Conservation (phyloP, 1,140 invertebrate species). For the Piezodorus guildinii region DNA sequence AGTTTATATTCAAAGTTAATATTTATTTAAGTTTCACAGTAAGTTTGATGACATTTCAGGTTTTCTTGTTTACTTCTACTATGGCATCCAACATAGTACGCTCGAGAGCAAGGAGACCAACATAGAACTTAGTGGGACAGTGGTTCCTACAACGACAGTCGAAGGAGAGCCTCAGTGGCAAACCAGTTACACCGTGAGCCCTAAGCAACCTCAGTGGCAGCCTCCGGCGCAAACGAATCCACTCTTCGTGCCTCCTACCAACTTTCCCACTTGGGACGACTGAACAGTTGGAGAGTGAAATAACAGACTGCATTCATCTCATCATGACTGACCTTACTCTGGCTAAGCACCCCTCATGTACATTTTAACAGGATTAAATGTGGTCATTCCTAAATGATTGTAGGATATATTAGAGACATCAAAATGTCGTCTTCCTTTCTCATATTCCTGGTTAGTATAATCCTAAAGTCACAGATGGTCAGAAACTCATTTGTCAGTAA, state of each 20-base stretch:
- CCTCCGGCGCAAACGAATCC: slow-evolving; percentile 21
- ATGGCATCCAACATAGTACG: slow-evolving; percentile 78
- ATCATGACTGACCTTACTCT: not conserved
- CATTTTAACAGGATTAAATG: not conserved
- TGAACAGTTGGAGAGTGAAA: slow-evolving; percentile 26
- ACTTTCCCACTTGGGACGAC: slow-evolving; percentile 43
- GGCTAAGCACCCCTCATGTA: too few relatives aligned
- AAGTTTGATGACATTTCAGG: too few relatives aligned
- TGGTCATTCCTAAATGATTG: not conserved
- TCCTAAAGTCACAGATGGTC: too few relatives aligned
- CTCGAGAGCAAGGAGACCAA: slow-evolving; percentile 40
- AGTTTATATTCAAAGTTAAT: too few relatives aligned
- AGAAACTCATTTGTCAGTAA: too few relatives aligned
- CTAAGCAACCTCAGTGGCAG: not conserved
- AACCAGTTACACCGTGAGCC: not conserved
- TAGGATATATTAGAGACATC: not conserved
- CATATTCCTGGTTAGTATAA: not conserved
- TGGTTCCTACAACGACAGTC: slow-evolving; percentile 24
- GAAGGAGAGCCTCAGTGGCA: not conserved
- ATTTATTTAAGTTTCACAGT: too few relatives aligned
- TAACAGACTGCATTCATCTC: slow-evolving; percentile 1
- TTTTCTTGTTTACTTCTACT: slow-evolving; percentile 80
- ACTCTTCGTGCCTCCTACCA: slow-evolving; percentile 37
- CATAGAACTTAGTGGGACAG: slow-evolving; percentile 21
- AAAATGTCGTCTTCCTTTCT: not conserved